Evolutionary conservation across 2,797 vertebrate species (phyloP).

Genomic region (Mastacembelus armatus): DNA sequence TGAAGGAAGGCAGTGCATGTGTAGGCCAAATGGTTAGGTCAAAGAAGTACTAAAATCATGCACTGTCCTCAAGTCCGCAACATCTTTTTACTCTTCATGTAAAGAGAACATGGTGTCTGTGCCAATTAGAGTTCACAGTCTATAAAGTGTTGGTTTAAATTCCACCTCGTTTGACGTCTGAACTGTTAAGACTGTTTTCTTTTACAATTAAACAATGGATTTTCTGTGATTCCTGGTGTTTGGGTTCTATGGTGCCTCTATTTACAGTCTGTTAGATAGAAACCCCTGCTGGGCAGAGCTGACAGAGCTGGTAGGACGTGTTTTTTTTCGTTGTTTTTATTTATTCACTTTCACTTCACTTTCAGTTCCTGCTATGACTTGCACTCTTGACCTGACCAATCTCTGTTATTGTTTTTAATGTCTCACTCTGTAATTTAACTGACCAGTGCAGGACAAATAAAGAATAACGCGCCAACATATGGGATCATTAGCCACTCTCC

Average conservation of each 20-base stretch:
- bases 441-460: slow-evolving; percentile 17
- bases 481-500: slow-evolving; percentile 31
- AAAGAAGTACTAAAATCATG: no score
- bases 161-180: no score
- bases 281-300: not conserved
- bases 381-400: not conserved
- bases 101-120: no score
- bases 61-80: no score
- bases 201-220: not conserved
- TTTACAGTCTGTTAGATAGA: not conserved
- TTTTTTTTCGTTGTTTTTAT: not conserved
- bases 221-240: slow-evolving; percentile 14
- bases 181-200: not conserved
- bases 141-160: no score
- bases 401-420: slow-evolving; percentile 35
- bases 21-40: not conserved
- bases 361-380: not conserved
- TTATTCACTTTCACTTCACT: no score
- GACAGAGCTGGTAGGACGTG: not conserved
- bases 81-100: no score
- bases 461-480: slow-evolving; percentile 35
- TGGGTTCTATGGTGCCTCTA: not conserved
- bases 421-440: slow-evolving; percentile 10
- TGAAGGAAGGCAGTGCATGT: not conserved
- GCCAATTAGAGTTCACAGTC: no score